Evolutionary conservation across 1,140 invertebrate species (phyloP), one percentile per base, ranked within the genome.

Genomic region (Arion vulgaris): DNA sequence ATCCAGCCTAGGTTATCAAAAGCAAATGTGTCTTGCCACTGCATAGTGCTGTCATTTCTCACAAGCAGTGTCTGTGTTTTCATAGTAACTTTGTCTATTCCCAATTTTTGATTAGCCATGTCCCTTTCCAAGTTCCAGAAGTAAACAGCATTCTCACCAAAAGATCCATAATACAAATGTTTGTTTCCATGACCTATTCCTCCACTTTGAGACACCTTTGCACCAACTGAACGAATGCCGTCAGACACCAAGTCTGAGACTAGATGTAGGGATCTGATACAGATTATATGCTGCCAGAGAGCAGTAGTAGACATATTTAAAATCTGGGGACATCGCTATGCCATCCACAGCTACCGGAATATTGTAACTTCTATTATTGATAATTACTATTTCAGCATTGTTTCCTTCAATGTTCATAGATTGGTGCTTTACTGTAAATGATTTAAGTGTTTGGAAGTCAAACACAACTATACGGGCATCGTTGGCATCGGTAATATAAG

Each of bases 301-400:
- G 74, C 85, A 85, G 57, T 81, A 89, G 71, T 87, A 89, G 0
- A 89, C 76, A 78, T 76, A 85, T 1, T 84, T 49, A 81, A 88
- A 89, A 62, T 87, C 85, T 13, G 81, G 72, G n/a, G 85, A 85
- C 79, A 89, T 85, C 0, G 88, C 87, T 32, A 89, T 87, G 26
- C 88, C 87, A 73, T 89, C 86, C 32, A 88, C 82, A 0, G 82
- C 73, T 28, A 75, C 83, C 0, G 57, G 51, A 15, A 80, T 57
- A 36, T 72, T 71, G 39, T 77, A 66, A 4, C 73, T 34, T 53
- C 17, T 38, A 41, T 34, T 74, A 38, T 19, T 51, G 23, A 73
- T 71, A 2, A 32, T 34, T 1, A 78, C 73, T 0, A 81, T 45
- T 26, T 76, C 38, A 17, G 34, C 80, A 13, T 69, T 83, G 11